Percentiles rank a stretch among this genome's conserved stretches.
Evolutionary conservation across 2,888 invertebrate genomes (phyloP).

Genomic region (Caenorhabditis auriculariae): DNA sequence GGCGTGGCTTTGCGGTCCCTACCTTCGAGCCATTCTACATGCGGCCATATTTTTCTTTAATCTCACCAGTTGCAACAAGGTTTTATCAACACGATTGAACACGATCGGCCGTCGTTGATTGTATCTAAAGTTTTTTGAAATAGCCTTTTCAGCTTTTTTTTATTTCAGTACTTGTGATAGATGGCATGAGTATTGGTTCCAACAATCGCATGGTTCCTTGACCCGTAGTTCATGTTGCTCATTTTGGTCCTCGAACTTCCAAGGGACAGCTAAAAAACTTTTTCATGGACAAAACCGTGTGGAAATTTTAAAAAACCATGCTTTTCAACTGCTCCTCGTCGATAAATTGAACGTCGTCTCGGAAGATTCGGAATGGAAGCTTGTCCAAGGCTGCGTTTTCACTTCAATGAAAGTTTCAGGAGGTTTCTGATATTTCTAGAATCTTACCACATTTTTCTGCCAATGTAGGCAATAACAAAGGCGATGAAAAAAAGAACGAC

Average conservation of each 20-base stretch:
- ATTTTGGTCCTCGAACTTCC: conserved; percentile 48
- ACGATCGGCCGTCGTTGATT: conserved; percentile 42
- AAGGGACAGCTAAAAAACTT: conserved; percentile 40
- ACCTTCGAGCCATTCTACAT: no score
- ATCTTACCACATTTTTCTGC: conserved; percentile 28
- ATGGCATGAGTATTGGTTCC: conserved; percentile 51
- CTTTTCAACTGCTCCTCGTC: conserved; percentile 47
- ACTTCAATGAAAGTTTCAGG: conserved; percentile 8
- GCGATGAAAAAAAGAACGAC: conserved; percentile 40
- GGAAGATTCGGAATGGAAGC: conserved; percentile 43
- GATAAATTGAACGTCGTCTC: conserved; percentile 45
- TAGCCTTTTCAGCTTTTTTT: not conserved
- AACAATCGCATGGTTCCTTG: conserved; percentile 57
- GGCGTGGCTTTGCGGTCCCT: no score
- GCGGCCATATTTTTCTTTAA: no score
- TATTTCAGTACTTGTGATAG: conserved; percentile 32
- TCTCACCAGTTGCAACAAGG: conserved; percentile 33
- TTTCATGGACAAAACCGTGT: not conserved
- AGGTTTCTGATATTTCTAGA: not conserved
- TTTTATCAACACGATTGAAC: conserved; percentile 37
- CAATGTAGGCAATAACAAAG: conserved; percentile 33
- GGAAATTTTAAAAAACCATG: conserved; percentile 30
- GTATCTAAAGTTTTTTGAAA: conserved; percentile 14
- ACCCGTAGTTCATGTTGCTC: conserved; percentile 44
- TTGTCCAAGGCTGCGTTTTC: conserved; percentile 42